phyloP scores from a whole-genome alignment of 2,888 invertebrate genomes.

The Desoria tigrina region DNA sequence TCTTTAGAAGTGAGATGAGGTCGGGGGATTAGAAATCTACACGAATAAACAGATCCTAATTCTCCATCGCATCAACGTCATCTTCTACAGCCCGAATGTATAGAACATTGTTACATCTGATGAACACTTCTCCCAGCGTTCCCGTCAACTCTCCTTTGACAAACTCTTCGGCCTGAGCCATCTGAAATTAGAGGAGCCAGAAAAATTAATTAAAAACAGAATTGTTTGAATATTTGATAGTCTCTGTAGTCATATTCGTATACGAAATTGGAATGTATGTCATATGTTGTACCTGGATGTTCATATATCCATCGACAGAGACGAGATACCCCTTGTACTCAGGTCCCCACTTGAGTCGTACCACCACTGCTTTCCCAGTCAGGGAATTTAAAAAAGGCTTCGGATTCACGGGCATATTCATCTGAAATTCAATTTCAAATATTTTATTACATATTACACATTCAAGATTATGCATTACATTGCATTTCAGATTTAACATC shows the following conservation, averaged over 20 bases:
- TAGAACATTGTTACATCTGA: constrained; percentile 95
- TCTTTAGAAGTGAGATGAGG: no score
- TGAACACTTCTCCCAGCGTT: constrained; percentile 93
- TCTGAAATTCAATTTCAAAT: constrained; percentile 38
- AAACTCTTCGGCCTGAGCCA: constrained; percentile 96
- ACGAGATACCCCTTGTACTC: constrained; percentile 98
- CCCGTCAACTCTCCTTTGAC: constrained; percentile 90
- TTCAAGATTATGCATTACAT: no score
- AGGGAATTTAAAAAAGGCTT: constrained; percentile 98
- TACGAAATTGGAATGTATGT: no score
- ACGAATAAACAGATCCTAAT: no score
- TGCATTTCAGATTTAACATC: no score
- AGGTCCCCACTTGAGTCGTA: constrained; percentile 99
- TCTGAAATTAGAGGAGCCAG: constrained; percentile 63
- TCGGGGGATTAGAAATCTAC: no score
- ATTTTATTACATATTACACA: no score
- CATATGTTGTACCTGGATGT: constrained; percentile 67
- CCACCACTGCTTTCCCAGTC: constrained; percentile 95
- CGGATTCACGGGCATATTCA: constrained; percentile 89
- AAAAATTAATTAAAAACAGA: constrained; percentile 2
- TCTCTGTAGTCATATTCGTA: background rate
- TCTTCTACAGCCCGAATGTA: constrained; percentile 94
- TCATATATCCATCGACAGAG: constrained; percentile 99
- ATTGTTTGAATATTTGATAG: background rate
- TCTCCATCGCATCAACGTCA: constrained; percentile 68